phyloP scores from a whole-genome alignment of 2,113 vertebrate species.

The Lipophrys pholis region DNA sequence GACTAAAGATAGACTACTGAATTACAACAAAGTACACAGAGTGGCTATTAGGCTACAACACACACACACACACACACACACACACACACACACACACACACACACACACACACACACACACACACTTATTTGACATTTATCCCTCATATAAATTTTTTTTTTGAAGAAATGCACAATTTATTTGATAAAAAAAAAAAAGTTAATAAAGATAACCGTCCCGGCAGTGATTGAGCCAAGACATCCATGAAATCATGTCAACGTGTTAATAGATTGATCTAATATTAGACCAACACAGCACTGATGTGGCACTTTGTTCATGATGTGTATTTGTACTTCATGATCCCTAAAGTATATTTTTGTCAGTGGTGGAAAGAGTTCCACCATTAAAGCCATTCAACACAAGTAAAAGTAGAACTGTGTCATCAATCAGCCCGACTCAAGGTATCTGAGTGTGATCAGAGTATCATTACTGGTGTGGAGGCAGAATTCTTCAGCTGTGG shows the following conservation, averaged over 20 bases:
- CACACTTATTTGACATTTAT: not conserved
- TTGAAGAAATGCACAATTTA: not conserved
- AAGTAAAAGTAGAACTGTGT: not conserved
- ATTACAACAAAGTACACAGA: constrained; percentile 46
- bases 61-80: constrained; percentile 19
- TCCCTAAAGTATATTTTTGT: not conserved
- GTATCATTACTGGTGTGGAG: not conserved
- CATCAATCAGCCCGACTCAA: not conserved
- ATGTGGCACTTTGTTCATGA: not conserved
- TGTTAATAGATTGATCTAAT: not conserved
- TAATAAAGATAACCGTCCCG: not conserved
- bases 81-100: not conserved
- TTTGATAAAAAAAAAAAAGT: not conserved
- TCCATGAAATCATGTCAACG: not conserved
- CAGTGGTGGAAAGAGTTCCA: not conserved
- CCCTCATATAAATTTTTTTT: not conserved
- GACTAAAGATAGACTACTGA: constrained; percentile 64
- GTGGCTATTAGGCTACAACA: constrained; percentile 37
- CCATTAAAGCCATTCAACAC: not conserved
- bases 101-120: not conserved
- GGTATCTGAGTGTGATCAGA: too few species aligned
- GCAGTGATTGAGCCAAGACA: not conserved
- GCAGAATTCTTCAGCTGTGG: not conserved
- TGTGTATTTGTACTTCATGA: not conserved
- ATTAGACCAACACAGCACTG: not conserved